Conservation (phyloP, 2,888 invertebrate species). For the Himalopsyche japonica region DNA sequence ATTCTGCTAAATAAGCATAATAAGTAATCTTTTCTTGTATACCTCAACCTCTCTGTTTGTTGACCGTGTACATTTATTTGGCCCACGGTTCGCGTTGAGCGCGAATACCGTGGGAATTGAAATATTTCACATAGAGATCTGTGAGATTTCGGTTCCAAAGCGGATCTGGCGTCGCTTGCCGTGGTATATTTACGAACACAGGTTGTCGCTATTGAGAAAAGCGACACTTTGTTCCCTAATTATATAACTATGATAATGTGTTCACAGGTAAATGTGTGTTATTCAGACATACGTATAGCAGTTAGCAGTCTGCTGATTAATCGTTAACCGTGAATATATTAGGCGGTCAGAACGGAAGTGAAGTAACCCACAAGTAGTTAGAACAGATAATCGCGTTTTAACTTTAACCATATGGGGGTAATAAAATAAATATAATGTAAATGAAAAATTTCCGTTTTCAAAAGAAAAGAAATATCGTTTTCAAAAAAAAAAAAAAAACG, state of each 20-base stretch:
- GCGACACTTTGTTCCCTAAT: neutral
- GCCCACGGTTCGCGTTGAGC: neutral
- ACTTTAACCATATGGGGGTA: too few species aligned
- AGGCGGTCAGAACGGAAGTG: too few species aligned
- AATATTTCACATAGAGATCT: constrained; percentile 1
- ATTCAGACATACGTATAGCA: neutral
- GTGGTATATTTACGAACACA: neutral
- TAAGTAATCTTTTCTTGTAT: neutral
- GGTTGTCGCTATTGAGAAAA: neutral
- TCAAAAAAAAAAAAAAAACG: too few species aligned
- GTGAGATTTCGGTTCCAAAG: neutral
- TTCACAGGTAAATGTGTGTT: neutral
- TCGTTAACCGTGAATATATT: too few species aligned
- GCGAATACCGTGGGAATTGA: neutral
- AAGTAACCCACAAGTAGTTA: too few species aligned
- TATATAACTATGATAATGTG: neutral
- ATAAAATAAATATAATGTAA: too few species aligned
- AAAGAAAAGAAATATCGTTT: too few species aligned
- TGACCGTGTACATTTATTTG: neutral
- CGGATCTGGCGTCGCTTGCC: neutral
- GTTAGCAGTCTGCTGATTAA: neutral
- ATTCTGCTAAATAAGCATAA: neutral
- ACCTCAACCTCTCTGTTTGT: neutral
- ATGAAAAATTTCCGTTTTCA: too few species aligned
- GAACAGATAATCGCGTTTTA: too few species aligned